phyloP scores from a whole-genome alignment of 1,140 invertebrate species.

The Pseudomyrmex gracilis region DNA sequence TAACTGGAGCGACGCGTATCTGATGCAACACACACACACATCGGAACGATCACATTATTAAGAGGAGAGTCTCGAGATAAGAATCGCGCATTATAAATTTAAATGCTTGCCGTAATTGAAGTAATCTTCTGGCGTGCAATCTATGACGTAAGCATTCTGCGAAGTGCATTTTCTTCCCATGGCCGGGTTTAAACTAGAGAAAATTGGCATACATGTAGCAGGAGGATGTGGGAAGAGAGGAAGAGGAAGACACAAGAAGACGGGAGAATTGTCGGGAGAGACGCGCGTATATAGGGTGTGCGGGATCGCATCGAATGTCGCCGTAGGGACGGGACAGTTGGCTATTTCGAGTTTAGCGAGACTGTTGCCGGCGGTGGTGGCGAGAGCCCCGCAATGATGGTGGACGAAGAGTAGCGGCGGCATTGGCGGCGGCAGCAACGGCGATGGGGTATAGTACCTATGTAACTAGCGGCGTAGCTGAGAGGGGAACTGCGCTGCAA shows the following conservation, averaged over 20 bases:
- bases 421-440: constrained; percentile 21
- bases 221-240: neutral
- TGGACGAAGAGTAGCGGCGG: constrained; percentile 1
- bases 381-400: constrained; percentile 19
- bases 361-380: constrained; percentile 65
- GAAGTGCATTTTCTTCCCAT: constrained; percentile 25
- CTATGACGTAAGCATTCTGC: neutral
- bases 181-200: constrained; percentile 30
- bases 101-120: neutral
- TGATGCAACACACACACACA: neutral
- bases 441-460: constrained; percentile 32
- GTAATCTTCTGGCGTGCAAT: neutral
- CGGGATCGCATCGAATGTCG: constrained; percentile 74
- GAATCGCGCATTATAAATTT: constrained; percentile 16
- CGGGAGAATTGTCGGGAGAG: constrained; percentile 24
- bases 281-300: constrained; percentile 50
- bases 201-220: neutral
- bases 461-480: constrained; percentile 60
- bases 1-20: neutral
- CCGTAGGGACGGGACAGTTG: constrained; percentile 75
- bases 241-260: neutral
- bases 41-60: neutral
- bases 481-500: constrained; percentile 27
- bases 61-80: neutral
- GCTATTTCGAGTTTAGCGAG: constrained; percentile 81